These are phyloP conservation scores for Xiphophorus birchmanni DNA, from an alignment of 2,797 vertebrate genomes.

Conservation along the genomic window DNA sequence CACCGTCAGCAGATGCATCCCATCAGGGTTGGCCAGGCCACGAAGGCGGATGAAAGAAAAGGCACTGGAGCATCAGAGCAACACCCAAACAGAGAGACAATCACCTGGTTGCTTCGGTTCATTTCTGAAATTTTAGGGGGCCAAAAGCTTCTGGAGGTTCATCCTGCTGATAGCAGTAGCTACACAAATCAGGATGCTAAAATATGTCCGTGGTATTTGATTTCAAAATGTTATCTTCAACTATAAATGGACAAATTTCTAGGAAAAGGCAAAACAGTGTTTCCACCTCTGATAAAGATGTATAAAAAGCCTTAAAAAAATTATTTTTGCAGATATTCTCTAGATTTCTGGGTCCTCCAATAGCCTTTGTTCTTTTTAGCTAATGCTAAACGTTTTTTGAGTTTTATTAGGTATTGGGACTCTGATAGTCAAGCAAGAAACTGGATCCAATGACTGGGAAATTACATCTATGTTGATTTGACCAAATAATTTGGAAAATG, in stretches of 20 bases:
- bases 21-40: constrained; percentile 17
- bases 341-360: not conserved
- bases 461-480: not conserved
- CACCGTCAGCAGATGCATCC: constrained; percentile 33
- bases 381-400: not conserved
- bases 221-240: not conserved
- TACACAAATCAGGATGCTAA: not conserved
- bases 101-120: constrained; percentile 46
- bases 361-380: not conserved
- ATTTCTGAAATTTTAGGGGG: not conserved
- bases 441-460: not conserved
- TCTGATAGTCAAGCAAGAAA: not conserved
- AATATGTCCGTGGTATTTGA: not conserved
- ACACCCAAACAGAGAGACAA: not conserved
- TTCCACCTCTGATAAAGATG: not conserved
- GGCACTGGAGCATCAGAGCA: constrained; percentile 27
- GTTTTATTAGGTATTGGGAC: not conserved
- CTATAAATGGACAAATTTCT: not conserved
- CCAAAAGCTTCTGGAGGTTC: not conserved
- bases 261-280: not conserved
- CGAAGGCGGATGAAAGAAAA: constrained; percentile 8
- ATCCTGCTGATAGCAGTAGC: not conserved
- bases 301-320: not conserved
- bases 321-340: not conserved
- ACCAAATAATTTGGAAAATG: not conserved